Evolutionary conservation across 2,888 invertebrate species (phyloP).

Genomic region (Sminthurinus aureus): DNA sequence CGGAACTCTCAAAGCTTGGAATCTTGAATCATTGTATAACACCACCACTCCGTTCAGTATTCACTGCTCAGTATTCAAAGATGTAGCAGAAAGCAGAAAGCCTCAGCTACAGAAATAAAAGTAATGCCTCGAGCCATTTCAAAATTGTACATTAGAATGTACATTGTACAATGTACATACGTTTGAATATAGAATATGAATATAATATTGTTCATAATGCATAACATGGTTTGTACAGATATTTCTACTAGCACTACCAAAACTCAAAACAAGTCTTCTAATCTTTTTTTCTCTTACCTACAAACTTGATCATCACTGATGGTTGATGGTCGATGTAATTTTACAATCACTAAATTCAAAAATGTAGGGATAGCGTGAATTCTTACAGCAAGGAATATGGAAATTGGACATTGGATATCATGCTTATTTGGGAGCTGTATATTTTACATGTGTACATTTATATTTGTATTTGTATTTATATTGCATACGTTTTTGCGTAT

Average conservation of each 20-base stretch:
- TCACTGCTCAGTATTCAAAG: background rate
- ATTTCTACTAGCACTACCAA: background rate
- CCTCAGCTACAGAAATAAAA: background rate
- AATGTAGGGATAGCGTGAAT: too few species aligned
- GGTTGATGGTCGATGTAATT: too few species aligned
- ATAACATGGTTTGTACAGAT: background rate
- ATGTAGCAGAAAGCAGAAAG: too few species aligned
- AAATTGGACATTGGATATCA: too few species aligned
- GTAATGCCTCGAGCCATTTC: background rate
- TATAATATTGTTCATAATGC: too few species aligned
- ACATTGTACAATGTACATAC: background rate
- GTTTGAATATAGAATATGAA: background rate
- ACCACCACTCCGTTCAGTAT: background rate
- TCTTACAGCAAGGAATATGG: too few species aligned
- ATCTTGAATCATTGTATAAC: background rate
- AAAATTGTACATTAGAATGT: background rate
- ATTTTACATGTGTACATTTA: too few species aligned
- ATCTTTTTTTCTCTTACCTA: background rate
- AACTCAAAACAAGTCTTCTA: background rate
- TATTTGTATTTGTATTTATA: too few species aligned
- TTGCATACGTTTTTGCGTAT: too few species aligned
- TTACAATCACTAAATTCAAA: too few species aligned
- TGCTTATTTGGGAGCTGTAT: too few species aligned
- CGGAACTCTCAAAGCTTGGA: background rate
- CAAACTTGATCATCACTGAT: background rate